These are phyloP conservation scores for Indicator indicator DNA, from an alignment of 2,113 vertebrate genomes.

Conservation along the genomic window DNA sequence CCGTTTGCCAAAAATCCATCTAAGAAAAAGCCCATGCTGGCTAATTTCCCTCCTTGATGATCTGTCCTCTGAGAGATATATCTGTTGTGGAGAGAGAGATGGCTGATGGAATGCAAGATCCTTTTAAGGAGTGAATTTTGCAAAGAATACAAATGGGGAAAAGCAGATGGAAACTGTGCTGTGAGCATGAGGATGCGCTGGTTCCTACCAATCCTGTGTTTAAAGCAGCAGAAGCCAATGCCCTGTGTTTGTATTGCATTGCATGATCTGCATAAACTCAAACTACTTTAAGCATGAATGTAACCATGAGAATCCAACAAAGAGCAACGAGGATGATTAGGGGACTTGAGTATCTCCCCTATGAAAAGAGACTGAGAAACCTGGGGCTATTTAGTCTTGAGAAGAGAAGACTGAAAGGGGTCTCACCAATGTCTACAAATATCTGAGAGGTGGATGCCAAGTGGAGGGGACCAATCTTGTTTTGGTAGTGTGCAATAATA, in stretches of 20 bases:
- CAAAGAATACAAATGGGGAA: not conserved
- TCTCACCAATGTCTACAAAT: no score
- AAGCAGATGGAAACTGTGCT: not conserved
- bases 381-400: no score
- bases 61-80: not conserved
- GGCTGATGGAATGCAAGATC: not conserved
- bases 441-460: no score
- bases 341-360: no score
- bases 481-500: no score
- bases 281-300: not conserved
- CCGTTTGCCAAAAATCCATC: slow-evolving; percentile 43
- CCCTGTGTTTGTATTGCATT: not conserved
- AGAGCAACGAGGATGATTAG: no score
- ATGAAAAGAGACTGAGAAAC: no score
- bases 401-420: no score
- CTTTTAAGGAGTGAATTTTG: slow-evolving; percentile 27
- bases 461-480: no score
- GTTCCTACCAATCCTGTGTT: not conserved
- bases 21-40: slow-evolving; percentile 4
- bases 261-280: not conserved
- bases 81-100: not conserved
- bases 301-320: not conserved
- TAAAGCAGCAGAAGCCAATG: not conserved
- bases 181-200: not conserved
- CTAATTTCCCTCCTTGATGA: not conserved